phyloP scores from a whole-genome alignment of 2,113 vertebrate genomes.

The Zootoca vivipara region DNA sequence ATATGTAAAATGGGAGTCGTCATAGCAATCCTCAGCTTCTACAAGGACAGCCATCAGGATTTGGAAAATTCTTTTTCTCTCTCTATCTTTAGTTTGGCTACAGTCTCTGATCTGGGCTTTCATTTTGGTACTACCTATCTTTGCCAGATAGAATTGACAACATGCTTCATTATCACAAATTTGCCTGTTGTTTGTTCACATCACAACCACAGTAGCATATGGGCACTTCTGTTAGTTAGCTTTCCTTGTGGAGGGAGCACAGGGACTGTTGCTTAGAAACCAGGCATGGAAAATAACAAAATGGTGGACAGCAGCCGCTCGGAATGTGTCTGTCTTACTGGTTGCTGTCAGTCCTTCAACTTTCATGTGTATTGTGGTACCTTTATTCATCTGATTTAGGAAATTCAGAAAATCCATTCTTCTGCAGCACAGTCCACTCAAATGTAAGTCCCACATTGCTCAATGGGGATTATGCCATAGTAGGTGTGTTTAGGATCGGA shows the following conservation, averaged over 20 bases:
- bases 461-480: too few relatives aligned
- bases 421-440: too few relatives aligned
- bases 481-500: too few relatives aligned
- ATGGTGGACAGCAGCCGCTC: not conserved
- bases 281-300: not conserved
- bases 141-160: not conserved
- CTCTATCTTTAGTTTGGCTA: not conserved
- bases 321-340: not conserved
- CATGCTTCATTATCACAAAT: not conserved
- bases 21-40: too few relatives aligned
- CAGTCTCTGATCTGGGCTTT: not conserved
- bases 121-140: not conserved
- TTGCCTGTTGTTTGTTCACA: not conserved
- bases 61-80: not conserved
- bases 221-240: not conserved
- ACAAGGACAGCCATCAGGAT: not conserved
- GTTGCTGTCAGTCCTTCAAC: not conserved
- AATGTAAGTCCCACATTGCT: too few relatives aligned
- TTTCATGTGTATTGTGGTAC: accelerated
- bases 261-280: not conserved
- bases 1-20: too few relatives aligned
- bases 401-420: not conserved
- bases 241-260: not conserved
- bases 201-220: not conserved
- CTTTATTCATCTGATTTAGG: not conserved